Evolutionary conservation across 2,113 vertebrate genomes (phyloP).

Genomic region (Grammomys dolichurus): DNA sequence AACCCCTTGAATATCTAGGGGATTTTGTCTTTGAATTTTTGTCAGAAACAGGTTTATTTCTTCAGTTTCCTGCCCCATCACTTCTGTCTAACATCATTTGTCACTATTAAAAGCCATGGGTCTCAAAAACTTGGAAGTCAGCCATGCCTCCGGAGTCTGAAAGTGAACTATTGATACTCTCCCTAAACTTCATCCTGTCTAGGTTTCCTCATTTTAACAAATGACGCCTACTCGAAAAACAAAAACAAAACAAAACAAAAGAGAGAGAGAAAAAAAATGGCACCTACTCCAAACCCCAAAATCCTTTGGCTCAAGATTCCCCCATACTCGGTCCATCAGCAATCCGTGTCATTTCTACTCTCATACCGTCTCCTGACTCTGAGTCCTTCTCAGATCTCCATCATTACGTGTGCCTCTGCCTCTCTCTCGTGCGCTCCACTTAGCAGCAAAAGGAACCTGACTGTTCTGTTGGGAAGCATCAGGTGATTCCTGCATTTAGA

Average conservation of each 20-base stretch:
- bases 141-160: neutral
- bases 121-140: neutral
- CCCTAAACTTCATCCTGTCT: neutral
- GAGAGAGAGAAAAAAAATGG: neutral
- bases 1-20: neutral
- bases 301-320: neutral
- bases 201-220: conserved; percentile 1
- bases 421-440: neutral
- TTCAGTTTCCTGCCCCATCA: neutral
- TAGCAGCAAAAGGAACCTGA: neutral
- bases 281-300: neutral
- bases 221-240: neutral
- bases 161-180: neutral
- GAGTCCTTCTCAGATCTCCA: neutral
- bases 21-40: neutral
- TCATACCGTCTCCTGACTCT: conserved; percentile 21
- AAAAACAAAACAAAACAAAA: no score
- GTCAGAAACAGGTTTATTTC: neutral
- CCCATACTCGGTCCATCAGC: neutral
- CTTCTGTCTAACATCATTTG: neutral
- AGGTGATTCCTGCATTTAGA: conserved; percentile 23
- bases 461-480: neutral
- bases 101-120: neutral
- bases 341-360: neutral
- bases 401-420: neutral